A percentile compares a stretch with the other conserved stretches of the same genome.
Conservation (phyloP, 2,888 invertebrate species). For the Pterobdella sp. region DNA sequence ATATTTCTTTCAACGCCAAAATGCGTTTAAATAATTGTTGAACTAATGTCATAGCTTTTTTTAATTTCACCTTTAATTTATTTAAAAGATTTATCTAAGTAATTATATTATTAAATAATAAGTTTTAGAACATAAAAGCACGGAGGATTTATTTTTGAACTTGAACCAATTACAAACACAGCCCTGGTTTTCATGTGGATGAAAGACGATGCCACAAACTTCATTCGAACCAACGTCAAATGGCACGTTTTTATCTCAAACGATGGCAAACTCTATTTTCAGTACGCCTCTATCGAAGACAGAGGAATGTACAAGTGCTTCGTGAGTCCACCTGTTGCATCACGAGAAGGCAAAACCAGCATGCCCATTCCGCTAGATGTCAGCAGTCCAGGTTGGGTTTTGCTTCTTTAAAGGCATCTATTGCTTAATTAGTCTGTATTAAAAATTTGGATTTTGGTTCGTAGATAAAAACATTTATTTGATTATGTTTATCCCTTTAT, state of each 20-base stretch:
- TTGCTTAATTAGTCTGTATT: too few relatives aligned
- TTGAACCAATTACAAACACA: conserved; percentile 4
- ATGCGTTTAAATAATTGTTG: too few relatives aligned
- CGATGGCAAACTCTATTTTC: conserved; percentile 89
- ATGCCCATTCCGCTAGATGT: conserved; percentile 43
- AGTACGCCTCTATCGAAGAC: conserved; percentile 74
- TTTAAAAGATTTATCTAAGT: conserved; percentile 7
- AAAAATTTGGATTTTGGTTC: too few relatives aligned
- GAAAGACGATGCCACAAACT: conserved; percentile 77
- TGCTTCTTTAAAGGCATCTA: too few relatives aligned
- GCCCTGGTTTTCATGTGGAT: conserved; percentile 57
- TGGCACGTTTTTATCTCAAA: conserved; percentile 74
- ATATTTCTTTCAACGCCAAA: not conserved
- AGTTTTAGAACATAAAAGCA: too few relatives aligned
- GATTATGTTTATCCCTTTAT: too few relatives aligned
- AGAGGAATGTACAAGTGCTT: conserved; percentile 42
- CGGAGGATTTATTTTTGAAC: conserved; percentile 15
- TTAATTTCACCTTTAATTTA: not conserved
- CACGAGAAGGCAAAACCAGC: conserved; percentile 41
- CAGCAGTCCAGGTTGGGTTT: conserved; percentile 40
- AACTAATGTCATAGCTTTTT: too few relatives aligned
- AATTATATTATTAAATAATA: too few relatives aligned
- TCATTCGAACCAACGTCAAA: conserved; percentile 82
- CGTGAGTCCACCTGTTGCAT: conserved; percentile 36
- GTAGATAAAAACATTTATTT: too few relatives aligned